These are phyloP conservation scores for Galeopsomyia nigrocyanea DNA, from an alignment of 2,888 invertebrate species.

Conservation along the genomic window DNA sequence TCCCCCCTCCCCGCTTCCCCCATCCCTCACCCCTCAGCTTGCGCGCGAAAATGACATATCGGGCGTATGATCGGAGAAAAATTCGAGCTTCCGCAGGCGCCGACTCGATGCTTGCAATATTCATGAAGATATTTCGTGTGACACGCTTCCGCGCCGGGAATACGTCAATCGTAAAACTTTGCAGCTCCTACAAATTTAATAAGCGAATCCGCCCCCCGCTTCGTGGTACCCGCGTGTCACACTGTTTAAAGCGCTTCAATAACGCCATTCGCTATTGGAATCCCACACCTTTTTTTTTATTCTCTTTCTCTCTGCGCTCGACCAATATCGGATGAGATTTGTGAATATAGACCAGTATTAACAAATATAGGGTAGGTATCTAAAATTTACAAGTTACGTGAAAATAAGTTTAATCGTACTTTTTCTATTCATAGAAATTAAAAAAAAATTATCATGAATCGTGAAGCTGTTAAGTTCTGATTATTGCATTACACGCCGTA, in stretches of 20 bases:
- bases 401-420: too few relatives aligned
- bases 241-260: neutral
- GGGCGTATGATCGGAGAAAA: conserved; percentile 27
- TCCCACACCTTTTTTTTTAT: neutral
- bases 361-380: too few relatives aligned
- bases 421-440: too few relatives aligned
- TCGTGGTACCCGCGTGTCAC: neutral
- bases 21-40: too few relatives aligned
- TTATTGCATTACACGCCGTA: too few relatives aligned
- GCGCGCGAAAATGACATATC: conserved; percentile 27
- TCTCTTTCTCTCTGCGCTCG: neutral
- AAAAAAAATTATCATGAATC: too few relatives aligned
- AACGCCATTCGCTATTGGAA: neutral
- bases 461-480: too few relatives aligned
- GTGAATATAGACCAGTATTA: too few relatives aligned
- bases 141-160: conserved; percentile 38
- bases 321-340: neutral
- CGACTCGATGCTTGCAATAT: conserved; percentile 36
- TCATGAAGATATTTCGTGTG: conserved; percentile 45
- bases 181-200: conserved; percentile 25
- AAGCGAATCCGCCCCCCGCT: neutral
- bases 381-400: too few relatives aligned
- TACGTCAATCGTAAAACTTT: conserved; percentile 49
- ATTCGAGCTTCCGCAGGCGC: neutral
- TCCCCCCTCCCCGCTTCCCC: too few relatives aligned